A percentile compares a stretch with the other conserved stretches of the same genome.
Evolutionary conservation across 2,113 vertebrate genomes (phyloP).

Genomic region (Zingel zingel): DNA sequence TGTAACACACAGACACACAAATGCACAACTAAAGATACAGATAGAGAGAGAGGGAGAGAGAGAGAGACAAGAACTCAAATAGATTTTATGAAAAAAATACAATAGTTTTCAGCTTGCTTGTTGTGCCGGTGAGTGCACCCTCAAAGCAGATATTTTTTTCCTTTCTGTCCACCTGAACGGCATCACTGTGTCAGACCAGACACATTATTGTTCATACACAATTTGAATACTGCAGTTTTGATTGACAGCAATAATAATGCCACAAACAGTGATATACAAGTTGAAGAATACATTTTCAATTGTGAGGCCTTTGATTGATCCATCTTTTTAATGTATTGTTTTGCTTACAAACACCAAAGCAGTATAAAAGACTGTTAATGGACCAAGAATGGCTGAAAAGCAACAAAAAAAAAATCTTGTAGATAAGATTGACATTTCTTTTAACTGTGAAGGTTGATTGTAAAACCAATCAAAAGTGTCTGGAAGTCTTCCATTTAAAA

Average conservation of each 20-base stretch:
- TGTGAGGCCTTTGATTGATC: background rate
- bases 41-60: constrained; percentile 15
- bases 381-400: background rate
- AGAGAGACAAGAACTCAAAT: constrained; percentile 46
- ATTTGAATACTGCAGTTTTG: background rate
- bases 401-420: background rate
- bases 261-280: background rate
- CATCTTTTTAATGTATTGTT: background rate
- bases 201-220: background rate
- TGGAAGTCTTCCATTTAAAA: background rate
- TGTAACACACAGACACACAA: constrained; percentile 34
- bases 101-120: constrained; percentile 1
- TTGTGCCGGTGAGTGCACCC: constrained; percentile 10
- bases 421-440: background rate
- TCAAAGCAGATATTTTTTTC: constrained; percentile 8
- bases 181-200: background rate
- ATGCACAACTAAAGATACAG: constrained; percentile 36
- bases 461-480: background rate
- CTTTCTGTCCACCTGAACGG: background rate
- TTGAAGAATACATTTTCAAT: background rate
- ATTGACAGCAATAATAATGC: background rate
- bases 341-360: background rate
- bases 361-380: background rate
- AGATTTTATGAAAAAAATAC: constrained; percentile 46
- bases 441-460: background rate